Percentiles rank a stretch among this genome's conserved stretches.
Conservation (phyloP, 2,888 invertebrate species). For the Bimastos eiseni region DNA sequence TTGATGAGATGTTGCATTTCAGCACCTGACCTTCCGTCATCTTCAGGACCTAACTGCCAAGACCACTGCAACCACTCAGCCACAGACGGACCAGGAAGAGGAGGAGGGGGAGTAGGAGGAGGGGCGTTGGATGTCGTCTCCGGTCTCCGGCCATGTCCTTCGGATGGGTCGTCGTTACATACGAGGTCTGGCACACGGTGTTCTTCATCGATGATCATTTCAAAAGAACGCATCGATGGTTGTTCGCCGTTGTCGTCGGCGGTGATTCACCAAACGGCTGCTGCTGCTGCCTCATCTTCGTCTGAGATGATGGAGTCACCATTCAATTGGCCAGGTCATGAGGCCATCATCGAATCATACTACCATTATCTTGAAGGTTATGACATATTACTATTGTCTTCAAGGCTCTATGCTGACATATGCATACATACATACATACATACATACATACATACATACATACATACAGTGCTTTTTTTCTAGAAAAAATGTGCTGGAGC, state of each 20-base stretch:
- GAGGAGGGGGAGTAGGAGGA: background rate
- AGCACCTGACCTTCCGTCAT: background rate
- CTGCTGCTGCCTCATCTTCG: background rate
- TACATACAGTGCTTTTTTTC: too few species aligned
- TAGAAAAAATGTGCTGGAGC: too few species aligned
- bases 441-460: too few species aligned
- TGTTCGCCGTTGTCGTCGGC: background rate
- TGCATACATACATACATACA: too few species aligned
- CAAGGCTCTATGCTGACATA: background rate
- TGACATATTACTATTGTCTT: background rate
- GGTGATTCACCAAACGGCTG: background rate
- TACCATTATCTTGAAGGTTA: constrained; percentile 1
- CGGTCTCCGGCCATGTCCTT: background rate
- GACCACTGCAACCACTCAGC: constrained; percentile 13
- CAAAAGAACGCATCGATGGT: background rate
- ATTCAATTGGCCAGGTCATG: background rate
- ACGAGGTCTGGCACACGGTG: background rate
- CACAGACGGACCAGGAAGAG: background rate
- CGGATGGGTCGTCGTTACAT: background rate
- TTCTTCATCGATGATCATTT: background rate
- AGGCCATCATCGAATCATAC: background rate
- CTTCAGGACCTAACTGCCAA: background rate
- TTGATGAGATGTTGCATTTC: background rate
- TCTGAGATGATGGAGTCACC: background rate
- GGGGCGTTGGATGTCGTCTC: background rate